Percentiles rank a stretch among this genome's conserved stretches.
Conservation (phyloP, 2,888 invertebrate genomes). For the Platerodrilus igneus region DNA sequence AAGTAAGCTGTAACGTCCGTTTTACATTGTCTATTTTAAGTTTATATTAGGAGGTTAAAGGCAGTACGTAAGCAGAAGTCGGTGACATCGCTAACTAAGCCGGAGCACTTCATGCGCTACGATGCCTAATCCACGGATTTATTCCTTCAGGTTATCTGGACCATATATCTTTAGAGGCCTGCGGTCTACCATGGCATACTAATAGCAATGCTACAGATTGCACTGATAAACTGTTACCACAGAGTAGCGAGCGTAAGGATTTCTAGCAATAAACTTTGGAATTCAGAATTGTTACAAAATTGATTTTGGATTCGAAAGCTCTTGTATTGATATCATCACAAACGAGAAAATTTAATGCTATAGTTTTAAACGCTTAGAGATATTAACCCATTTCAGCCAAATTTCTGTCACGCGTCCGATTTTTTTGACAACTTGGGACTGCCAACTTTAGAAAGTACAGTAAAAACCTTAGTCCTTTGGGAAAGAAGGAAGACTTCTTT, state of each 20-base stretch:
- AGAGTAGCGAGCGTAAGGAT: no score
- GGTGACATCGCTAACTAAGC: slow-evolving; percentile 19
- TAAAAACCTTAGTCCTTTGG: slow-evolving; percentile 43
- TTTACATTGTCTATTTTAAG: no score
- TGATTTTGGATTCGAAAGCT: no score
- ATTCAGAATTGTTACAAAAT: no score
- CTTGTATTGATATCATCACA: no score
- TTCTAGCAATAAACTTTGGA: no score
- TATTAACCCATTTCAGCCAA: slow-evolving; percentile 43
- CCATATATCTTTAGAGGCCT: slow-evolving; percentile 48
- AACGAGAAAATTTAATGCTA: no score
- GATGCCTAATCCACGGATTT: slow-evolving; percentile 47
- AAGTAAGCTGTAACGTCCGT: no score
- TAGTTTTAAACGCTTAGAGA: no score
- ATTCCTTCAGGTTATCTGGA: slow-evolving; percentile 48
- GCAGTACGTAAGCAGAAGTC: slow-evolving; percentile 22
- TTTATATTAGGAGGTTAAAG: no score
- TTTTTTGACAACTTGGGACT: slow-evolving; percentile 38
- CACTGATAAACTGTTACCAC: slow-evolving; percentile 48
- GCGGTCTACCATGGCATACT: slow-evolving; percentile 47
- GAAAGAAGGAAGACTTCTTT: slow-evolving; percentile 38
- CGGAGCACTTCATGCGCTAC: slow-evolving; percentile 39
- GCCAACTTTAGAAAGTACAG: slow-evolving; percentile 42
- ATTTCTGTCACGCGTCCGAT: slow-evolving; percentile 43
- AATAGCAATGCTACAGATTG: slow-evolving; percentile 49